Percentiles rank a stretch among this genome's conserved stretches.
Conservation (phyloP, 2,113 vertebrate genomes). For the Siniperca knerii region DNA sequence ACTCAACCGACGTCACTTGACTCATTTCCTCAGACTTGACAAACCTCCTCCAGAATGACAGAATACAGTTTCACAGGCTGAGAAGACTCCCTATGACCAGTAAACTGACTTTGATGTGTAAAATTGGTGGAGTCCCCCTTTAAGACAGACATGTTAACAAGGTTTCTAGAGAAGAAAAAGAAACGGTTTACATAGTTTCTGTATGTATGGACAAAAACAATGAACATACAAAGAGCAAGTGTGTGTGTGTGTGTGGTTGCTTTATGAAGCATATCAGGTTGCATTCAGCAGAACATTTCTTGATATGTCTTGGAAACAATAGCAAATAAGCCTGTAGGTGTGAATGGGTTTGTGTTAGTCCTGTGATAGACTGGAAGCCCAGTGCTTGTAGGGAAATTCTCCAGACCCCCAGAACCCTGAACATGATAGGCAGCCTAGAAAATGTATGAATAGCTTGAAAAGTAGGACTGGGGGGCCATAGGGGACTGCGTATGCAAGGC, state of each 20-base stretch:
- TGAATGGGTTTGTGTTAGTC: background rate
- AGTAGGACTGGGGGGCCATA: no score
- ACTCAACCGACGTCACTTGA: background rate
- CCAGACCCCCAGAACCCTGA: background rate
- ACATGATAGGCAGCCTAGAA: no score
- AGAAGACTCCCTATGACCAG: background rate
- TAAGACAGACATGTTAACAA: background rate
- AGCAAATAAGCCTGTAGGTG: background rate
- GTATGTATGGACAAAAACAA: constrained; percentile 24
- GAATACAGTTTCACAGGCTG: background rate
- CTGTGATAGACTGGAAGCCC: background rate
- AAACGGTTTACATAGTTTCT: constrained; percentile 35
- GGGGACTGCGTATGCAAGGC: no score
- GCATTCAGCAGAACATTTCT: background rate
- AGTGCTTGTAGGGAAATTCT: background rate
- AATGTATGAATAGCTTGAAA: background rate
- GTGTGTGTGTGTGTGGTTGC: constrained; percentile 30
- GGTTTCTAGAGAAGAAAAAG: background rate
- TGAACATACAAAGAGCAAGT: background rate
- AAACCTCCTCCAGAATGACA: constrained; percentile 7
- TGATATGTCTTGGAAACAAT: background rate
- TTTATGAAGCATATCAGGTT: background rate
- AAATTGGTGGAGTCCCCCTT: constrained; percentile 5
- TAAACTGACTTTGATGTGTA: background rate
- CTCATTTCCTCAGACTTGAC: constrained; percentile 19